Evolutionary conservation across 1,140 invertebrate genomes (phyloP), one percentile per base, ranked within the genome.

Genomic region (Pteromalus puparum): DNA sequence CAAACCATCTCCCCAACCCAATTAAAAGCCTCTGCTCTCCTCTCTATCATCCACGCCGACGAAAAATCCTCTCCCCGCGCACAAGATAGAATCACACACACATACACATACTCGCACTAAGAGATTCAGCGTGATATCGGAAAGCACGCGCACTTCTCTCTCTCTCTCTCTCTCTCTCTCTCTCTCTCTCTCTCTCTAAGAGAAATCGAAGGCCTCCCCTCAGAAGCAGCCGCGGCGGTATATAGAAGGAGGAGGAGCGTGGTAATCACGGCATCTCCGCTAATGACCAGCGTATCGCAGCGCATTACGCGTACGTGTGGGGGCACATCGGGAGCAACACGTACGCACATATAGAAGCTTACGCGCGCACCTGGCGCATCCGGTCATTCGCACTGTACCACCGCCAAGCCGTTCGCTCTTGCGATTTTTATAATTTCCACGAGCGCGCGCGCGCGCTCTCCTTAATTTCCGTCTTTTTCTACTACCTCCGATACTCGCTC

Each of bases 341-440:
- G 34, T 46, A 46, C 12, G 34, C n/a, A 48, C 24, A 18, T 70
- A 70, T 28, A 28, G 9, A 70, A 7, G 28, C 18, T 15, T 72
- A 30, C 7, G 28, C 48, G 30, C 48, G 48, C 46, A 72, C 82
- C 15, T 70, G 38, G 61, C 26, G 46, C 74, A 83, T 83, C 82
- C 82, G 74, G 82, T 83, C 74, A 77, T 83, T 83, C 61, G 82
- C 61, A 83, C 53, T 53, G 30, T n/a, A n/a, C n/a, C n/a, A n/a
- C n/a, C n/a, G n/a, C n/a, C n/a, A n/a, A n/a, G n/a, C n/a, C n/a
- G n/a, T n/a, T n/a, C n/a, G n/a, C 53, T n/a, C 13, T 53, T 15
- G 15, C 18, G 53, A 61, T 82, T 76, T 82, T 68, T 82, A 61
- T 81, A 53, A 81, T 75, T 75, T 73, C 18, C 67, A 81, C 38